Percentiles rank a stretch among this genome's conserved stretches.
Evolutionary conservation across 2,113 vertebrate genomes (phyloP).

Genomic region (Callorhinus ursinus): DNA sequence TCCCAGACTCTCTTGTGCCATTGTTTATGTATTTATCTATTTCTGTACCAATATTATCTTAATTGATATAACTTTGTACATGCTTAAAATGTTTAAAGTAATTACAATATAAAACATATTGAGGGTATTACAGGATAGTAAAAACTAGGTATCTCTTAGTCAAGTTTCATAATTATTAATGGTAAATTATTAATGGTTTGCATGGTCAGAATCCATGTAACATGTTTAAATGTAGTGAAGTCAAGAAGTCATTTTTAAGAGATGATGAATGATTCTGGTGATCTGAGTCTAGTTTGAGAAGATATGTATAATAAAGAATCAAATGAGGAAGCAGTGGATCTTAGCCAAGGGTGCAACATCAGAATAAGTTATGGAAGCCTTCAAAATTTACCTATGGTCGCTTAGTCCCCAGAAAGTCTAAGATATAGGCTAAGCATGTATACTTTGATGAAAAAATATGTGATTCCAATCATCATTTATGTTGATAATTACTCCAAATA

Average conservation of each 20-base stretch:
- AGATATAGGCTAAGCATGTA: background rate
- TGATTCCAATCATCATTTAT: background rate
- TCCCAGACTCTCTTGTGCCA: background rate
- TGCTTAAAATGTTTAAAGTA: background rate
- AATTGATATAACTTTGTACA: background rate
- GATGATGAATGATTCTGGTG: background rate
- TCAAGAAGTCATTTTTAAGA: background rate
- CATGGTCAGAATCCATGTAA: background rate
- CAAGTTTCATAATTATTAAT: background rate
- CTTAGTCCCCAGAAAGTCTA: background rate
- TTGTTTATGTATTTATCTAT: background rate
- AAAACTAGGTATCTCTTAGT: background rate
- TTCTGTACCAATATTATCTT: background rate
- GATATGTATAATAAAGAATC: background rate
- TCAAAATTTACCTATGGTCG: background rate
- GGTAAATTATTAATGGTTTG: background rate
- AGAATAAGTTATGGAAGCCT: background rate
- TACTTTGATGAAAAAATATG: background rate
- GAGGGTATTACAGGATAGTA: background rate
- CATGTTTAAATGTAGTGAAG: background rate
- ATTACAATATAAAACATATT: background rate
- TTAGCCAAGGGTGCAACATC: background rate
- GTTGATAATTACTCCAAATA: background rate
- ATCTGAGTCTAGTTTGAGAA: background rate
- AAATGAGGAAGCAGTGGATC: background rate